A percentile compares a stretch with the other conserved stretches of the same genome.
Conservation (phyloP, 64 coral and sea anemone genomes). For the Montipora foliosa region DNA sequence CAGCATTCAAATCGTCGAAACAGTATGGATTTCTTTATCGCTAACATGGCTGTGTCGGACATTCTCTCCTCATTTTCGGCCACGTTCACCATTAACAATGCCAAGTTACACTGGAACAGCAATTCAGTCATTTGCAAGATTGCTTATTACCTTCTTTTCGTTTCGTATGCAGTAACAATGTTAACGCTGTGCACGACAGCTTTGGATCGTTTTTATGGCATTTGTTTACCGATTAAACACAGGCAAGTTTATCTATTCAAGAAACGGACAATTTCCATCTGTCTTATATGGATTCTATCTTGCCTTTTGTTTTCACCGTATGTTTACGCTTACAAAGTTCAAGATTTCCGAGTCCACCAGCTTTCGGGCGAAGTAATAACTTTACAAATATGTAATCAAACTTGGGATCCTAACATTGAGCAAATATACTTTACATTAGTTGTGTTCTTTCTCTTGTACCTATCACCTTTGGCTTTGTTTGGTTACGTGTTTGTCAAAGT, state of each 20-base stretch:
- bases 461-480: constrained; percentile 14
- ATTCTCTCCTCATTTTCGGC: constrained; percentile 43
- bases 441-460: constrained; percentile 22
- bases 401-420: constrained; percentile 16
- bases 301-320: constrained; percentile 38
- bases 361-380: not conserved
- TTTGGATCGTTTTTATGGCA: constrained; percentile 37
- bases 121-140: constrained; percentile 23
- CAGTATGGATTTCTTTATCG: constrained; percentile 22
- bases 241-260: constrained; percentile 27
- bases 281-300: constrained; percentile 42
- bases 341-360: constrained; percentile 15
- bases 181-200: constrained; percentile 22
- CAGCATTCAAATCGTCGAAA: constrained; percentile 8
- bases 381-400: constrained; percentile 38
- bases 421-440: constrained; percentile 26
- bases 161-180: constrained; percentile 14
- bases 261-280: constrained; percentile 17
- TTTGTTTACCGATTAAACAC: constrained; percentile 28
- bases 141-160: constrained; percentile 11
- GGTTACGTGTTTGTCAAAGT: constrained; percentile 37
- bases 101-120: constrained; percentile 25
- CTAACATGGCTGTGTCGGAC: constrained; percentile 27
- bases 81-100: constrained; percentile 44
- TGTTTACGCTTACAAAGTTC: constrained; percentile 45